Conservation (phyloP, 2,888 invertebrate genomes). For the Leptinotarsa rubiginosa region DNA sequence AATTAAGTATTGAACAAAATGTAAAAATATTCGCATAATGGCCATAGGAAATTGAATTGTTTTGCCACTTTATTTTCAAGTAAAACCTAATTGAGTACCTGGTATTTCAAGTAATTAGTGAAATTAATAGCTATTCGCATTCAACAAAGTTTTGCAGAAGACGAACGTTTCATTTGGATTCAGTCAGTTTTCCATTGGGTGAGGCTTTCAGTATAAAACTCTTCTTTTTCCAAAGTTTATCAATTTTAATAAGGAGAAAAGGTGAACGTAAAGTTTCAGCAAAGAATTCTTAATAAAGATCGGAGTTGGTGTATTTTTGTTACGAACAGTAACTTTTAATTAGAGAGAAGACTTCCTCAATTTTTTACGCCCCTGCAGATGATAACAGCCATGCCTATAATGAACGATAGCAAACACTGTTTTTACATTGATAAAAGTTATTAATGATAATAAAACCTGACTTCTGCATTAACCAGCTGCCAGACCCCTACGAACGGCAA, state of each 20-base stretch:
- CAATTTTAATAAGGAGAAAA: background rate
- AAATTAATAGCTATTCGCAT: background rate
- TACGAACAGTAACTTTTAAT: background rate
- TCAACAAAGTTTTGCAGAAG: background rate
- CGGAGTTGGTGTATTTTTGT: background rate
- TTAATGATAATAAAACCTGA: too few relatives aligned
- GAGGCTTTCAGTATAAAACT: background rate
- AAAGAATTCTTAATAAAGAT: background rate
- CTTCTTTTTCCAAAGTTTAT: slow-evolving; percentile 11
- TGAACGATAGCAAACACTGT: background rate
- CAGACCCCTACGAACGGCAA: too few relatives aligned
- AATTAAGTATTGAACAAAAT: slow-evolving; percentile 8
- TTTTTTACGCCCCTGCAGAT: background rate
- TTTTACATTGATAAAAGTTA: too few relatives aligned
- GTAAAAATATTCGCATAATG: background rate
- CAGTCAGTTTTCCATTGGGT: background rate
- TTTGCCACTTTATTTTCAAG: background rate
- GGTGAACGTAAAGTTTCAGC: background rate
- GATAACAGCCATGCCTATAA: background rate
- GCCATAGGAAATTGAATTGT: background rate
- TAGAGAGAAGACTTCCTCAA: background rate
- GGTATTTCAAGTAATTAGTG: background rate
- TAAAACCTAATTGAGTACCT: background rate
- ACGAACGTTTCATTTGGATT: slow-evolving; percentile 1
- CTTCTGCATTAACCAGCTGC: too few relatives aligned